phyloP scores from a whole-genome alignment of 2,113 vertebrate species.

The Hassar affinis region DNA sequence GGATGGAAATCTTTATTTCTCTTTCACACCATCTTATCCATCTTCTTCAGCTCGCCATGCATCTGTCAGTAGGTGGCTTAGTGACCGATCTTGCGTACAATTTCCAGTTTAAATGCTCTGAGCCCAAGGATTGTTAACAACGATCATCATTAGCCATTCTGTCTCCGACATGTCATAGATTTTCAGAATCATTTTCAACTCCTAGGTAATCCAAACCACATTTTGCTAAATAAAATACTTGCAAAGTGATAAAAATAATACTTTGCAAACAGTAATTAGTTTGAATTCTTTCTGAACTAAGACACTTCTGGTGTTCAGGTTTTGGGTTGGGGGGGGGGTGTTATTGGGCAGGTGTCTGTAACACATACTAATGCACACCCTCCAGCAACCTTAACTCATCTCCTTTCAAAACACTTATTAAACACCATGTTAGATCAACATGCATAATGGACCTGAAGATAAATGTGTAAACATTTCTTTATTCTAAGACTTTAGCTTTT shows the following conservation, averaged over 20 bases:
- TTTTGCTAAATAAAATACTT: slow-evolving; percentile 47
- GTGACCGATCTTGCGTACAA: background rate
- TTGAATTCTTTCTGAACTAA: slow-evolving; percentile 57
- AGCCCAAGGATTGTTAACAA: background rate
- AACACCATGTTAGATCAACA: background rate
- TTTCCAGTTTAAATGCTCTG: background rate
- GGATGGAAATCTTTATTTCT: slow-evolving; percentile 48
- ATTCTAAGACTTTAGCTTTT: background rate
- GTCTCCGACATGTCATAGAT: background rate
- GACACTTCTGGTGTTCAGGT: slow-evolving; percentile 53
- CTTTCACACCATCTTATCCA: background rate
- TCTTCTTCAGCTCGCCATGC: background rate
- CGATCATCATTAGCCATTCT: background rate
- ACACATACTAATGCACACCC: too few relatives aligned
- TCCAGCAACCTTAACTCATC: background rate
- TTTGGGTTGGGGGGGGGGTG: background rate
- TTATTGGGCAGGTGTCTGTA: too few relatives aligned
- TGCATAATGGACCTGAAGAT: background rate
- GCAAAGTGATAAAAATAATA: too few relatives aligned
- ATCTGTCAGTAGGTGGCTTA: slow-evolving; percentile 26
- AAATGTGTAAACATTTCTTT: slow-evolving; percentile 9
- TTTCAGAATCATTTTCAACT: slow-evolving; percentile 8
- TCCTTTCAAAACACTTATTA: background rate
- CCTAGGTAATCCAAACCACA: slow-evolving; percentile 65
- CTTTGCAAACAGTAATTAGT: slow-evolving; percentile 55